A percentile compares a stretch with the other conserved stretches of the same genome.
Conservation (phyloP, 1,140 invertebrate species). For the Chironomus tepperi region DNA sequence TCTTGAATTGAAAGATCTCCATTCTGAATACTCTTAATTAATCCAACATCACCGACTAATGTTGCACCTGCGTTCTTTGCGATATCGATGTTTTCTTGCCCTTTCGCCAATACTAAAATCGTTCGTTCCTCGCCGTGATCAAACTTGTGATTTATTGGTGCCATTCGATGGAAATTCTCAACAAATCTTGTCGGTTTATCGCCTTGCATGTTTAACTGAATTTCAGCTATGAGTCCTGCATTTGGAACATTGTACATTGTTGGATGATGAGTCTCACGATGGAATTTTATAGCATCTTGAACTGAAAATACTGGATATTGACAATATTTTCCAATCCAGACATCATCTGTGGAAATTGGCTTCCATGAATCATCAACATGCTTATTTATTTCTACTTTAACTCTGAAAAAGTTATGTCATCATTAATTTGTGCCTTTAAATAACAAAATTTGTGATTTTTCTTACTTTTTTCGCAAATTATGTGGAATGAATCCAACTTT, state of each 20-base stretch:
- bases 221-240: constrained; percentile 50
- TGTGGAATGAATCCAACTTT: constrained; percentile 58
- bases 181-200: constrained; percentile 48
- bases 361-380: constrained; percentile 51
- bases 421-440: neutral
- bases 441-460: constrained; percentile 28
- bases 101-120: constrained; percentile 64
- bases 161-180: constrained; percentile 51
- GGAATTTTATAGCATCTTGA: constrained; percentile 59
- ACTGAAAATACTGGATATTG: constrained; percentile 54
- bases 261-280: constrained; percentile 67
- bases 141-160: constrained; percentile 54
- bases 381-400: constrained; percentile 38
- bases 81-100: constrained; percentile 45
- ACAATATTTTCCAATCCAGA: constrained; percentile 52
- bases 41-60: constrained; percentile 54
- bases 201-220: constrained; percentile 63
- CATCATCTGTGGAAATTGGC: constrained; percentile 52
- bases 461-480: constrained; percentile 46
- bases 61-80: constrained; percentile 59
- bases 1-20: constrained; percentile 58
- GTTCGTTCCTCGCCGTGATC: constrained; percentile 51
- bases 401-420: constrained; percentile 28
- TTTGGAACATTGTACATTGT: constrained; percentile 62
- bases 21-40: constrained; percentile 64